phyloP scores from a whole-genome alignment of 2,113 vertebrate species.

The Plestiodon gilberti region DNA sequence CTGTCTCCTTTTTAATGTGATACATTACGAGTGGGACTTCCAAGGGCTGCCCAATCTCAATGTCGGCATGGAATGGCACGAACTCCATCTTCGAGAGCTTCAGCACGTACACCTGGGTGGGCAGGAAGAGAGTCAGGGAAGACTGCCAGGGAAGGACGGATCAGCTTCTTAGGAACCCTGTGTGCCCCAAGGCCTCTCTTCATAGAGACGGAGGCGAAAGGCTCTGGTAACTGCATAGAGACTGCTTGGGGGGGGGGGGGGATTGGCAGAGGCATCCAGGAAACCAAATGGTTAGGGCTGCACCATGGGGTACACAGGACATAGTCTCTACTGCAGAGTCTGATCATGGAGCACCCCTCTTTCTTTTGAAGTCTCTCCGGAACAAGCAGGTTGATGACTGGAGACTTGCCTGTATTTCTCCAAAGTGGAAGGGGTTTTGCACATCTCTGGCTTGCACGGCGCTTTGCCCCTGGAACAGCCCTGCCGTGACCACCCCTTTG shows the following conservation, averaged over 20 bases:
- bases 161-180: too few species aligned
- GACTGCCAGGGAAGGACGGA: too few species aligned
- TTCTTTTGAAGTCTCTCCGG: too few species aligned
- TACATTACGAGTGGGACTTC: conserved; percentile 73
- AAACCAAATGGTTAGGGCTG: too few species aligned
- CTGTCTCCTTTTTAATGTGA: conserved; percentile 42
- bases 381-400: too few species aligned
- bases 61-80: conserved; percentile 68
- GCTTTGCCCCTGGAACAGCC: conserved; percentile 52
- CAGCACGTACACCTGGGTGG: conserved; percentile 68
- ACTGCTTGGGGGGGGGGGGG: neutral
- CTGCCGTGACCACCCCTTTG: conserved; percentile 70
- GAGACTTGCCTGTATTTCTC: conserved; percentile 61
- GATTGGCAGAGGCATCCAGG: too few species aligned
- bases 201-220: neutral
- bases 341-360: too few species aligned
- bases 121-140: neutral
- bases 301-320: too few species aligned
- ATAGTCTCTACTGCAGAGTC: too few species aligned
- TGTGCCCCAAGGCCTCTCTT: neutral
- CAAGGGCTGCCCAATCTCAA: conserved; percentile 65
- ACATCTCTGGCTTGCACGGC: conserved; percentile 65
- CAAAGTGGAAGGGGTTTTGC: conserved; percentile 70
- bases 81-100: conserved; percentile 69
- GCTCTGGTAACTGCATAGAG: neutral